Percentiles rank a stretch among this genome's conserved stretches.
phyloP scores from a whole-genome alignment of 2,113 vertebrate species.

The Prolemur simus region DNA sequence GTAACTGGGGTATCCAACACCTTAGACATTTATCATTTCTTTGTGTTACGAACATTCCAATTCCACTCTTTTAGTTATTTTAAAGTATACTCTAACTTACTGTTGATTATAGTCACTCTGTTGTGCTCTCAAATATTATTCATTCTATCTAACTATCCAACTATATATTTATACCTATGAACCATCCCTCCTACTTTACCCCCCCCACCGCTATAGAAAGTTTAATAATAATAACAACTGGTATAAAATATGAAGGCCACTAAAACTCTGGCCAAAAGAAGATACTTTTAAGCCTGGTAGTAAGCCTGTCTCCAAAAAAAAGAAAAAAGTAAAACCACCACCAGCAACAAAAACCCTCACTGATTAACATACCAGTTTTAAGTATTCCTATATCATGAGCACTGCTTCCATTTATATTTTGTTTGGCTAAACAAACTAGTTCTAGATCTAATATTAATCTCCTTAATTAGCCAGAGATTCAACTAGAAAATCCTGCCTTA shows the following conservation, averaged over 20 bases:
- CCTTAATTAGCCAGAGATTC: not conserved
- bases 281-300: not conserved
- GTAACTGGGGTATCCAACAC: too few relatives aligned
- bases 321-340: too few relatives aligned
- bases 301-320: not conserved
- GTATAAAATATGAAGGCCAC: not conserved
- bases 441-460: not conserved
- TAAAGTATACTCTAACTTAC: too few relatives aligned
- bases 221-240: not conserved
- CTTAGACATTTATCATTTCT: too few relatives aligned
- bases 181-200: too few relatives aligned
- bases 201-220: not conserved
- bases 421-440: not conserved
- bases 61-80: too few relatives aligned
- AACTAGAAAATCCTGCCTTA: not conserved
- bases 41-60: too few relatives aligned
- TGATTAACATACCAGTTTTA: not conserved
- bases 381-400: not conserved
- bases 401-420: not conserved
- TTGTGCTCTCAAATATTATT: too few relatives aligned
- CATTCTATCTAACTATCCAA: too few relatives aligned
- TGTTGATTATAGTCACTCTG: too few relatives aligned
- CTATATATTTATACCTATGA: too few relatives aligned
- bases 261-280: not conserved
- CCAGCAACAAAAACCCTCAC: not conserved